Conservation (phyloP, 2,797 vertebrate species). For the Phyllotis vaccarum region DNA sequence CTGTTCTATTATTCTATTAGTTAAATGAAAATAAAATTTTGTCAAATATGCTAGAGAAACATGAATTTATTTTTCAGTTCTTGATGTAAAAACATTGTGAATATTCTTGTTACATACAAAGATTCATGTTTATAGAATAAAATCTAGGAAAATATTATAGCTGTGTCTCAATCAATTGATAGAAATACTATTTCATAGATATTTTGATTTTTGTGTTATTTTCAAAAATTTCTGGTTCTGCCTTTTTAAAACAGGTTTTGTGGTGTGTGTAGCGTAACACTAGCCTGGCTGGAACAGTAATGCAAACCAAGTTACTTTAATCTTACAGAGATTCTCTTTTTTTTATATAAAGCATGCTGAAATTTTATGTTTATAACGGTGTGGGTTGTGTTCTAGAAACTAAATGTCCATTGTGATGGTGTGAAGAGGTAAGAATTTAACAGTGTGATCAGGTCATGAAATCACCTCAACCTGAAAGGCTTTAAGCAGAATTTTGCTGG, state of each 20-base stretch:
- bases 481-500: neutral
- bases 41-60: neutral
- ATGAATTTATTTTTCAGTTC: neutral
- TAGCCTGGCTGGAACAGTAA: neutral
- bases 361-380: neutral
- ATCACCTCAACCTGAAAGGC: neutral
- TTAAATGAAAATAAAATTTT: slow-evolving; percentile 15
- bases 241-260: neutral
- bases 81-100: neutral
- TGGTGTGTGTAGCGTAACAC: no score
- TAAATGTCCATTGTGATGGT: neutral
- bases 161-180: neutral
- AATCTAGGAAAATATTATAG: neutral
- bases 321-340: neutral
- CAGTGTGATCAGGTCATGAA: neutral
- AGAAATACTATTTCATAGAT: neutral
- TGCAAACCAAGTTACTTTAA: neutral
- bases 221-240: neutral
- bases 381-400: neutral
- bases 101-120: neutral
- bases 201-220: neutral
- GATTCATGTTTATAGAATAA: neutral
- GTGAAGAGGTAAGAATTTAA: neutral
- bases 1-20: neutral
- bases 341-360: neutral